These are phyloP conservation scores for Drosophila setifemur DNA, from an alignment of 1,140 invertebrate species.

Conservation along the genomic window DNA sequence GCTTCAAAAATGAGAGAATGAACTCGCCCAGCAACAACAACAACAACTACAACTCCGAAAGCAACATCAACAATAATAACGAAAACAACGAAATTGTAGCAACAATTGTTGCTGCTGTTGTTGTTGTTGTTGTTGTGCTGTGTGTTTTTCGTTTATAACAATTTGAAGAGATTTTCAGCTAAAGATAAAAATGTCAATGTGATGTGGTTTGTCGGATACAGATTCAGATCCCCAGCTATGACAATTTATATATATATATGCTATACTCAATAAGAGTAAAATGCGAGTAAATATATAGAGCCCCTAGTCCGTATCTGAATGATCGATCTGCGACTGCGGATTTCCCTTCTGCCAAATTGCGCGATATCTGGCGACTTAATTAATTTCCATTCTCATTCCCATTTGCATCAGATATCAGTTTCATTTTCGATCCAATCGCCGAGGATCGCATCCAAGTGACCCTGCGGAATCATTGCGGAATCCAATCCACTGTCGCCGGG, in stretches of 20 bases:
- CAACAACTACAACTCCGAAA: conserved; percentile 3
- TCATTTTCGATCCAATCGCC: conserved; percentile 34
- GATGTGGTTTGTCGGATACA: conserved; percentile 72
- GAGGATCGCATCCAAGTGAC: conserved; percentile 8
- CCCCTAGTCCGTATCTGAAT: conserved; percentile 9
- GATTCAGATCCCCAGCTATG: conserved; percentile 35
- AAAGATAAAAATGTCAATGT: conserved; percentile 79
- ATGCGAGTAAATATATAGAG: background rate
- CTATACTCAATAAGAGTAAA: background rate
- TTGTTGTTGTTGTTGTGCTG: conserved; percentile 39
- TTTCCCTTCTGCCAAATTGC: conserved; percentile 15
- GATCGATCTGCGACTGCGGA: conserved; percentile 32
- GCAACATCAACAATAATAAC: conserved; percentile 21
- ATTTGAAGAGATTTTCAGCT: conserved; percentile 75
- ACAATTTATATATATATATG: background rate
- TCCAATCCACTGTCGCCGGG: conserved; percentile 16
- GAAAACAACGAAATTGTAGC: conserved; percentile 26
- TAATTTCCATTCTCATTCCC: conserved; percentile 58
- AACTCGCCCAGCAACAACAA: conserved; percentile 36
- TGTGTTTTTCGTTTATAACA: conserved; percentile 71
- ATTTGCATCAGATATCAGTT: conserved; percentile 52
- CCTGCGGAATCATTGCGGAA: conserved; percentile 8
- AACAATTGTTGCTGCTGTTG: conserved; percentile 39
- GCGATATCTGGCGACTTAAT: conserved; percentile 59
- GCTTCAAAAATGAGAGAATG: conserved; percentile 77